phyloP scores from a whole-genome alignment of 2,797 vertebrate species.

The Percopsis omiscomaycus region DNA sequence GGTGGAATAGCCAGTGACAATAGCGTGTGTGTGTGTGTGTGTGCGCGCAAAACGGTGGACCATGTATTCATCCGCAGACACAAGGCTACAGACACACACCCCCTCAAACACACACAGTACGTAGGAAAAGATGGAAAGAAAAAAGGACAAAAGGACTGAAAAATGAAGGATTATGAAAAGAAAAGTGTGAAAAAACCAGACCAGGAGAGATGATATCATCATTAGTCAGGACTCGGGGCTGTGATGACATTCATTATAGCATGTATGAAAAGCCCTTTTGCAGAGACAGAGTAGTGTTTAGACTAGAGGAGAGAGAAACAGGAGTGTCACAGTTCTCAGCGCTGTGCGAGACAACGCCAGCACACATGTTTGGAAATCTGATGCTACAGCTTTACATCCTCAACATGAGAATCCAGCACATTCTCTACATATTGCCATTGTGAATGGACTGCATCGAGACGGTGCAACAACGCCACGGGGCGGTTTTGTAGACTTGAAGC shows the following conservation, averaged over 20 bases:
- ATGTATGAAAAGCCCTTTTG: too few species aligned
- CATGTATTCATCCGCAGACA: not conserved
- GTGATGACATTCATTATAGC: not conserved
- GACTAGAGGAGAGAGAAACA: too few species aligned
- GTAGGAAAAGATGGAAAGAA: not conserved
- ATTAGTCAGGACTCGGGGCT: slow-evolving; percentile 17
- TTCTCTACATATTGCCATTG: too few species aligned
- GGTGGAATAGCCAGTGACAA: slow-evolving; percentile 13
- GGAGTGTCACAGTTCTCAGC: too few species aligned
- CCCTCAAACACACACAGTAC: slow-evolving; percentile 1
- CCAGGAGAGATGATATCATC: slow-evolving; percentile 29
- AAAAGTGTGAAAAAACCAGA: not conserved
- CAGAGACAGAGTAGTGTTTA: too few species aligned
- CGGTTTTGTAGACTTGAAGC: too few species aligned
- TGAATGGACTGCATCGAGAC: too few species aligned
- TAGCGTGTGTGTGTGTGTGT: not conserved
- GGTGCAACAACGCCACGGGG: too few species aligned
- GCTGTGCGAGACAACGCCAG: too few species aligned
- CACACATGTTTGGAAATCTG: too few species aligned
- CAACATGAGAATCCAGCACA: too few species aligned
- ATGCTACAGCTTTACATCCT: too few species aligned
- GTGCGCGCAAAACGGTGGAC: slow-evolving; percentile 4
- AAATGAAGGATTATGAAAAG: not conserved
- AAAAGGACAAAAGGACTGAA: not conserved
- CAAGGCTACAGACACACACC: slow-evolving; percentile 9